A percentile compares a stretch with the other conserved stretches of the same genome.
These are phyloP conservation scores for Pseudeuparius sepicola DNA, from an alignment of 2,888 invertebrate genomes.

Conservation along the genomic window DNA sequence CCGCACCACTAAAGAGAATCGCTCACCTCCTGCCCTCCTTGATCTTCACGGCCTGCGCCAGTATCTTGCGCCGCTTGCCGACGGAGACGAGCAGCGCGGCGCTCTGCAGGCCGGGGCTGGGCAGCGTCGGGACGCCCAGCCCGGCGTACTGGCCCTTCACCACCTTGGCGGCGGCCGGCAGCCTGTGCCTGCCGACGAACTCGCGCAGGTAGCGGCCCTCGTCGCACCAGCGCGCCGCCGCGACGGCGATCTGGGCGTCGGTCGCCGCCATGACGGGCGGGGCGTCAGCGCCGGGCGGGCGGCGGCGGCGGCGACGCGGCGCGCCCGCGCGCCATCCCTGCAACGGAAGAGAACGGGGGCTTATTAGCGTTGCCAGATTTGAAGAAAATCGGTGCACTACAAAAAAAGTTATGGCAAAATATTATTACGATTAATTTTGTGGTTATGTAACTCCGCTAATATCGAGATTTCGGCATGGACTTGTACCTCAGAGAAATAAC, in stretches of 20 bases:
- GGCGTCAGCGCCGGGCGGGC: too few relatives aligned
- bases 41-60: constrained; percentile 82
- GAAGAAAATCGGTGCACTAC: too few relatives aligned
- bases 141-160: constrained; percentile 90
- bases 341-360: too few relatives aligned
- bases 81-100: constrained; percentile 78
- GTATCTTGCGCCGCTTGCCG: constrained; percentile 75
- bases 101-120: constrained; percentile 77
- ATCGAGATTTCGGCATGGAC: too few relatives aligned
- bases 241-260: constrained; percentile 82
- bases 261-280: constrained; percentile 92
- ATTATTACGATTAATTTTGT: too few relatives aligned
- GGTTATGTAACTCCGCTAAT: too few relatives aligned
- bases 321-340: too few relatives aligned
- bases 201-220: constrained; percentile 65
- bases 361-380: too few relatives aligned
- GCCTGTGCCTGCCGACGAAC: constrained; percentile 58
- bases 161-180: constrained; percentile 82
- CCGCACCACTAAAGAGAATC: too few relatives aligned
- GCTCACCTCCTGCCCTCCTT: constrained; percentile 77
- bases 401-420: too few relatives aligned
- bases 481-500: too few relatives aligned
- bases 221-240: constrained; percentile 69
- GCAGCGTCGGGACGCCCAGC: constrained; percentile 78
- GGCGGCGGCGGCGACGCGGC: too few relatives aligned